These are phyloP conservation scores for Lasius platythorax DNA, from an alignment of 2,888 invertebrate genomes.

Conservation along the genomic window DNA sequence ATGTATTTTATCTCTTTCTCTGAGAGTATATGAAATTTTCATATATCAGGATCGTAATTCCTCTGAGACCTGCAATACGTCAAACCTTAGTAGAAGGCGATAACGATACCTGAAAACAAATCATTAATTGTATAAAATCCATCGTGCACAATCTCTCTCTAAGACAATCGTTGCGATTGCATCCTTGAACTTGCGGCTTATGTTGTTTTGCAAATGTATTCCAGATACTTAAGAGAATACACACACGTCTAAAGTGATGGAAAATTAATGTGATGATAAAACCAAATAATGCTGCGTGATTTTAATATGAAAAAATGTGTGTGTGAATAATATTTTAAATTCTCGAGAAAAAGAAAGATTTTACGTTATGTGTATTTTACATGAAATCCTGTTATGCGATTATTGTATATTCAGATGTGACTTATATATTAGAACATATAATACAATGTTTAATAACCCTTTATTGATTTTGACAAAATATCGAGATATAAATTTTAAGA, in stretches of 20 bases:
- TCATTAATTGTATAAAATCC: background rate
- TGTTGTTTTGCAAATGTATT: background rate
- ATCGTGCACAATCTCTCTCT: background rate
- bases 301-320: background rate
- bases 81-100: background rate
- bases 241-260: background rate
- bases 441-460: background rate
- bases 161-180: background rate
- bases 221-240: background rate
- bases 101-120: background rate
- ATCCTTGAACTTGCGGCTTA: background rate
- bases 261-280: background rate
- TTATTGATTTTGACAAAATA: conserved; percentile 15
- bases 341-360: background rate
- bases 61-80: background rate
- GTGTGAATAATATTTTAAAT: background rate
- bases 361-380: background rate
- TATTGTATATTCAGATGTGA: background rate
- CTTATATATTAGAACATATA: background rate
- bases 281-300: background rate
- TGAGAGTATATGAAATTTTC: background rate
- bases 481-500: background rate
- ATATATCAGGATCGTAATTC: background rate
- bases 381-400: background rate
- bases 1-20: background rate